Base-by-base conservation (phyloP, 2,888 invertebrate genomes). In the Sphecodes monilicornis region DNA sequence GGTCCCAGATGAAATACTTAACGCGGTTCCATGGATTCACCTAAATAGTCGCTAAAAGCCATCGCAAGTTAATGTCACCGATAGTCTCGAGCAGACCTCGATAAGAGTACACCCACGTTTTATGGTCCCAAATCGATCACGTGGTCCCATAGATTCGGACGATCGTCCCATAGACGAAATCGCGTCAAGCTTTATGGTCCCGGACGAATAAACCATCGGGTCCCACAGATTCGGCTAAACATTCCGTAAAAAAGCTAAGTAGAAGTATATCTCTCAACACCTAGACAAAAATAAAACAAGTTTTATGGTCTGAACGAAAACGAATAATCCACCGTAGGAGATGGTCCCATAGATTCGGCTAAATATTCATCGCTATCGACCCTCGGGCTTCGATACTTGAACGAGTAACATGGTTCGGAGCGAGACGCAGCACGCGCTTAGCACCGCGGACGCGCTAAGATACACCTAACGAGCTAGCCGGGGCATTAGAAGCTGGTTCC, bases 381-480 rank as follows among this genome's bases (percentile, higher is more conserved):
- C n/a, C n/a, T 10, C 6, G 54, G n/a, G 11, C 11, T 26, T 3
- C 11, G 11, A 26, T 57, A 26, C 26, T 57, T n/a, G 18, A 50
- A 3, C 22, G 26, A 11, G 26, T 32, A 64, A 32, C 32, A 18
- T 18, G 57, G 57, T 26, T 57, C 26, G 13, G 5, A 18, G 32
- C 32, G 8, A 64, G 64, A 18, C 8, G 18, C 29, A 18, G 64
- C 36, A 46, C 29, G 60, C 70, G n/a, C 73, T 70, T 46, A 70
- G 29, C 18, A 16, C 10, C 22, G 36, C 1, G 18, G 29, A 32
- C 70, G 70, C 26, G 29, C 43, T 70, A 46, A 73, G 29, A 81
- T 46, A n/a, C 50, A 29, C 39, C n/a, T 73, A 81, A 81, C 72
- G 73, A 81, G 73, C 60, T 11, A 18, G 22, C 68, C 22, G 46